Evolutionary conservation across 2,113 vertebrate genomes (phyloP), one percentile per base, ranked within the genome.

Genomic region (Isichthys henryi): DNA sequence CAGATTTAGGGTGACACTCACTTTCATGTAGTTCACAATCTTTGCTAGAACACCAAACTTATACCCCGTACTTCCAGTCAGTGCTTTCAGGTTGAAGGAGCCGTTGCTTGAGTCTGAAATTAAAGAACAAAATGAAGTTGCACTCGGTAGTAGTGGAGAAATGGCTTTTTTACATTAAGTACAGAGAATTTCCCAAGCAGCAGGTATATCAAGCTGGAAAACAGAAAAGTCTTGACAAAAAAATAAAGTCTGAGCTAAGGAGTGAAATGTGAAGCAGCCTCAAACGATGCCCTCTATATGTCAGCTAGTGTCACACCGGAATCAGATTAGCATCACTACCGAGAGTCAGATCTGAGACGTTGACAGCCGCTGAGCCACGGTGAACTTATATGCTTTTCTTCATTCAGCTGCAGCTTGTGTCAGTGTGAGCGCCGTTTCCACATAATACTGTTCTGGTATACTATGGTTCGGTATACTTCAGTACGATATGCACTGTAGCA

Each of bases 21-120:
- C 98, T 97, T 99, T 99, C 98, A 99, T 99, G 49, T 99, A 99
- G 94, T 99, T 99, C 87, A 99, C 98, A 92, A 99, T 99, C 95
- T 99, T 98, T 90, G 98, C 98, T 92, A 99, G 95, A 92, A 98
- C 98, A 45, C 98, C 98, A 95, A 99, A 99, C 93, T 97, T 99
- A 94, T 99, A 99, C 70, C 97, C 98, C 39, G 98, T 97, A 92
- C 97, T 97, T 46, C 97, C 97, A 43, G 97, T 96, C 43, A 98
- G 94, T 50, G 97, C 94, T 95, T 99, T 99, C 91, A 99, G 95
- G 94, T 97, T 98, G 92, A 99, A 96, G 43, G 95, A 97, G 90
- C 98, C 98, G 96, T 99, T 99, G 93, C 93, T 97, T 48, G 97
- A 96, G 93, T 99, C 98, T 99, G 91, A 43, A 31, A 93, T 93